These are phyloP conservation scores for Marmota monax DNA, from an alignment of 2,113 vertebrate genomes.

Conservation along the genomic window DNA sequence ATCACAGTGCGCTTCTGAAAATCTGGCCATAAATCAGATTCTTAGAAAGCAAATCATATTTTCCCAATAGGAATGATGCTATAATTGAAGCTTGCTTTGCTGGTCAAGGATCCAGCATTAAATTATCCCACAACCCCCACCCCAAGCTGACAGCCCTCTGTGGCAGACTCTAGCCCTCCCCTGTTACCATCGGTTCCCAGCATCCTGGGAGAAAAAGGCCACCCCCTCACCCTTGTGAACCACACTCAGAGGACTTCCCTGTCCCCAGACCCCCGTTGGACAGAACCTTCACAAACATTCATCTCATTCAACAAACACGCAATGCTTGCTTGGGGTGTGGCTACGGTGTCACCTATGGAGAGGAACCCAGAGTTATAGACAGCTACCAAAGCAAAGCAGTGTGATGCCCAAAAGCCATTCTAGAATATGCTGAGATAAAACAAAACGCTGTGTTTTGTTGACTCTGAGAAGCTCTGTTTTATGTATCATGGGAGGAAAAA, in stretches of 20 bases:
- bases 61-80: conserved; percentile 18
- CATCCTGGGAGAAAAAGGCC: neutral
- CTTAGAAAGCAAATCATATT: conserved; percentile 59
- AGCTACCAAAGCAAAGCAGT: neutral
- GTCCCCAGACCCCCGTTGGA: too few species aligned
- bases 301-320: neutral
- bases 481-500: conserved; percentile 9
- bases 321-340: neutral
- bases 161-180: too few species aligned
- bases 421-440: conserved; percentile 43
- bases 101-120: conserved; percentile 26
- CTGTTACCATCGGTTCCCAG: neutral
- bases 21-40: conserved; percentile 38
- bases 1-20: neutral
- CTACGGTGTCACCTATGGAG: neutral
- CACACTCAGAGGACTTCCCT: neutral
- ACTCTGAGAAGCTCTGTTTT: conserved; percentile 52
- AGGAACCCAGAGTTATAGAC: neutral
- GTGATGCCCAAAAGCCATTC: neutral
- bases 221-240: neutral
- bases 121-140: neutral
- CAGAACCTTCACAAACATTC: neutral
- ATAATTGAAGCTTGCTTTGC: conserved; percentile 31
- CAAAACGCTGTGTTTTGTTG: conserved; percentile 18
- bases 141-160: neutral